phyloP scores from a whole-genome alignment of 1,140 invertebrate genomes.

The Bilobella aurantiaca region DNA sequence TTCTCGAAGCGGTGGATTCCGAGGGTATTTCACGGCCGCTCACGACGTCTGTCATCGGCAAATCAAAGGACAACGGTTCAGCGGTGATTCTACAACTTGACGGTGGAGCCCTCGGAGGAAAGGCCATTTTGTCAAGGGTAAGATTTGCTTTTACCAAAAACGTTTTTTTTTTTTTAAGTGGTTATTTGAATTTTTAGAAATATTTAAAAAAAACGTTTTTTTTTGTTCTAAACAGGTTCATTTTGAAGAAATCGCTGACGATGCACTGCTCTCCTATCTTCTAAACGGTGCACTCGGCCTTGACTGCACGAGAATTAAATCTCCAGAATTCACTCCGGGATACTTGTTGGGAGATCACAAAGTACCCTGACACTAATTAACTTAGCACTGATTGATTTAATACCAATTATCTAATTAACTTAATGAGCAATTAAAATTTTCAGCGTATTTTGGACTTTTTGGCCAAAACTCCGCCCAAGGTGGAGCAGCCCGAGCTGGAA shows the following conservation, averaged over 20 bases:
- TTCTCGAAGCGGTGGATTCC: conserved; percentile 31
- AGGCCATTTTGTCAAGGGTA: conserved; percentile 25
- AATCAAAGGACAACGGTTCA: conserved; percentile 18
- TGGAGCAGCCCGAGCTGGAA: conserved; percentile 24
- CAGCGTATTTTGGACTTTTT: conserved; percentile 29
- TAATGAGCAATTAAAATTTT: not conserved
- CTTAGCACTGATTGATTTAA: not conserved
- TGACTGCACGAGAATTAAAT: conserved; percentile 26
- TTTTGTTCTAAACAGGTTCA: conserved; percentile 24
- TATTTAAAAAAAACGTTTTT: not conserved
- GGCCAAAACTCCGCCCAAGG: conserved; percentile 16
- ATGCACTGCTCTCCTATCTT: conserved; percentile 25
- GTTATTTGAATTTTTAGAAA: too few relatives aligned
- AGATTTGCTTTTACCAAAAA: not conserved
- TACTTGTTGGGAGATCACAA: conserved; percentile 31
- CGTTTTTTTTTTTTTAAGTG: not conserved
- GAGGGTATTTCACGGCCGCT: conserved; percentile 32
- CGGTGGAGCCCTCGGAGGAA: conserved; percentile 32
- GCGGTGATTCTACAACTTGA: conserved; percentile 22
- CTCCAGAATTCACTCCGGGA: conserved; percentile 22
- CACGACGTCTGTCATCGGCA: conserved; percentile 26
- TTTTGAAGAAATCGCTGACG: conserved; percentile 26
- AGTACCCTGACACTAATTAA: too few relatives aligned
- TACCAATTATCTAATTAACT: not conserved
- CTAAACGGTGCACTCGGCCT: conserved; percentile 25